Conservation (phyloP, 2,113 vertebrate species). For the Ciconia stormi region DNA sequence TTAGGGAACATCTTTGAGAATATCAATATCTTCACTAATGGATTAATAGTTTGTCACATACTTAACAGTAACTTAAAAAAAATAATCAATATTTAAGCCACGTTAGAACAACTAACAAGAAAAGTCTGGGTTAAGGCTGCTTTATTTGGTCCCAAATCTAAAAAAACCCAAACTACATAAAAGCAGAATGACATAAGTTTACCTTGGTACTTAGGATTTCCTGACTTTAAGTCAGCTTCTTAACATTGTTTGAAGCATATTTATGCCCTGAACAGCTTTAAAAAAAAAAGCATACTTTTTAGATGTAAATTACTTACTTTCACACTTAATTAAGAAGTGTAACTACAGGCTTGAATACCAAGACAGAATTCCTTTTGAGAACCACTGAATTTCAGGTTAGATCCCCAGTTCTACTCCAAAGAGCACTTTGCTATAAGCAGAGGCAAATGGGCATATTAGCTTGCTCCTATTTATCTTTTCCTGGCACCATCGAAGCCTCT, state of each 20-base stretch:
- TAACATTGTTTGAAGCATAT: not conserved
- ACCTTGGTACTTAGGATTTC: not conserved
- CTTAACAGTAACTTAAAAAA: not conserved
- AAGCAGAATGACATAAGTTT: not conserved
- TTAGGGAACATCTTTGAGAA: constrained; percentile 27
- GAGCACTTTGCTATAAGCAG: not conserved
- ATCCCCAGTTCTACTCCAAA: not conserved
- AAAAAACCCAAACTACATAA: not conserved
- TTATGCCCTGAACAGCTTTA: not conserved
- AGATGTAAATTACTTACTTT: not conserved
- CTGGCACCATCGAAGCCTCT: not conserved
- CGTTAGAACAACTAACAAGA: not conserved
- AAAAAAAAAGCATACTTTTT: not conserved
- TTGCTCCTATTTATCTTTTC: not conserved
- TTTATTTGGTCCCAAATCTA: not conserved
- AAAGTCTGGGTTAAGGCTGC: not conserved
- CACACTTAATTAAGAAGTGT: not conserved
- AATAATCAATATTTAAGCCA: not conserved
- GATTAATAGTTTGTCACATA: constrained; percentile 36
- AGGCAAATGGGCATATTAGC: not conserved
- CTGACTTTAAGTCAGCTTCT: not conserved
- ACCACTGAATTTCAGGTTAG: not conserved
- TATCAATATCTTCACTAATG: constrained; percentile 20
- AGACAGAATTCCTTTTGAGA: not conserved
- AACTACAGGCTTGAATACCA: not conserved